A percentile compares a stretch with the other conserved stretches of the same genome.
Conservation (phyloP, 2,113 vertebrate species). For the Aspiorhynchus laticeps region DNA sequence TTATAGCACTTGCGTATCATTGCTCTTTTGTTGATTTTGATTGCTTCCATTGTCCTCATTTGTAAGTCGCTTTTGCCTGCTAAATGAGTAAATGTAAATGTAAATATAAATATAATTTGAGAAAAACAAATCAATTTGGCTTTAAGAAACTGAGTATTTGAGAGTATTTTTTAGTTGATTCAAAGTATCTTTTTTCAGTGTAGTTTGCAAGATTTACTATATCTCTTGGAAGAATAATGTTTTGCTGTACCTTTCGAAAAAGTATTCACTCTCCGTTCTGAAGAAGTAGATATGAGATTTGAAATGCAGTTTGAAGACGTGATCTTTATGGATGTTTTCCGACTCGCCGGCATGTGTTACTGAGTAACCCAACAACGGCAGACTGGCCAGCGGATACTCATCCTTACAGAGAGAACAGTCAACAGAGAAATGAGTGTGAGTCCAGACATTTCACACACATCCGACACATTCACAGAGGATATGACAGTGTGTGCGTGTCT, state of each 20-base stretch:
- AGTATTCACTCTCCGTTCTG: constrained; percentile 96
- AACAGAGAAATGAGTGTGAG: background rate
- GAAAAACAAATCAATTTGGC: too few relatives aligned
- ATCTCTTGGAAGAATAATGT: background rate
- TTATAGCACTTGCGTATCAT: too few relatives aligned
- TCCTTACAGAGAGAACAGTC: constrained; percentile 76
- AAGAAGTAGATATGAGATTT: constrained; percentile 99
- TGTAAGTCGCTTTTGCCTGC: too few relatives aligned
- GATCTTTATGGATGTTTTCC: constrained; percentile 98
- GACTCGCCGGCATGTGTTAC: constrained; percentile 91
- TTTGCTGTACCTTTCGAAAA: constrained; percentile 86
- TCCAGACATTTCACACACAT: constrained; percentile 61
- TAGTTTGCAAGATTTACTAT: background rate
- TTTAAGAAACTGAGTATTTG: too few relatives aligned
- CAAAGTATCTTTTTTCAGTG: background rate
- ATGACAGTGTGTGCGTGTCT: background rate
- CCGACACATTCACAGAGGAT: constrained; percentile 44
- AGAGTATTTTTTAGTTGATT: too few relatives aligned
- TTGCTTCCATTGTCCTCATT: too few relatives aligned
- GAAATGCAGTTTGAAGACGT: constrained; percentile 98
- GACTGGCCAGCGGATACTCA: constrained; percentile 95
- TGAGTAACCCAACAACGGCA: constrained; percentile 93
- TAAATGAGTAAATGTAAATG: too few relatives aligned
- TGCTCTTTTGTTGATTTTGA: too few relatives aligned
- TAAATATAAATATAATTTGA: too few relatives aligned